Evolutionary conservation across 2,888 invertebrate species (phyloP), one percentile per base, ranked within the genome.

Genomic region (Desoria tigrina): DNA sequence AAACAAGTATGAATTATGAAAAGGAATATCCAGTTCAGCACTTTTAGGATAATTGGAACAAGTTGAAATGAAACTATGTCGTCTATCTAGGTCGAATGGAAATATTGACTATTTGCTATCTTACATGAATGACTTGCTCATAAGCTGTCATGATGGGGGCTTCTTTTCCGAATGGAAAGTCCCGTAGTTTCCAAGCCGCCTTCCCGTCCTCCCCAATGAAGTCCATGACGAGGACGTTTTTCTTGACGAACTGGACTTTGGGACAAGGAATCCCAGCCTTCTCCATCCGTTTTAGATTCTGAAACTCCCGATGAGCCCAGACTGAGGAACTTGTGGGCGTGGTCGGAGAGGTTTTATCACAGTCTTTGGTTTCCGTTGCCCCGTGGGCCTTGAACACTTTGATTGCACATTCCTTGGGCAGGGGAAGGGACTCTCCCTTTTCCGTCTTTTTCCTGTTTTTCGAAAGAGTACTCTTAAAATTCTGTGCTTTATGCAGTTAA

Each of bases 321-420:
- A 55, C 55, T 18, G 55, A 7, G 4, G 55, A 28, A 32, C 32
- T 32, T n/a, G 37, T 18, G 14, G 32, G 55, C 4, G 6, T 4
- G n/a, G n/a, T n/a, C n/a, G n/a, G n/a, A 9, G 7, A 7, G 7
- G 9, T 7, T 16, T 55, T 21, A 9, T 55, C 37, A 69, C 83
- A 81, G 59, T 81, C 81, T 64, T 85, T 77, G 23, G 82, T 84
- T 74, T 83, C 83, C 77, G 85, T 86, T 70, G 85, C 84, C 66
- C 82, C 83, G 1, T 84, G 83, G 16, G 85, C 86, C 75, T 85
- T 86, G 79, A 82, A 86, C 14, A 86, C 82, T 77, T 86, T 85
- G 55, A 85, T 77, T 1, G 83, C 84, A 75, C 82, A 82, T 74
- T 84, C 83, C 26, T 77, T 68, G 0, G 83, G 81, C 9, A 83